Evolutionary conservation across 64 coral and sea anemone species (phyloP).

Genomic region (Pocillopora verrucosa): DNA sequence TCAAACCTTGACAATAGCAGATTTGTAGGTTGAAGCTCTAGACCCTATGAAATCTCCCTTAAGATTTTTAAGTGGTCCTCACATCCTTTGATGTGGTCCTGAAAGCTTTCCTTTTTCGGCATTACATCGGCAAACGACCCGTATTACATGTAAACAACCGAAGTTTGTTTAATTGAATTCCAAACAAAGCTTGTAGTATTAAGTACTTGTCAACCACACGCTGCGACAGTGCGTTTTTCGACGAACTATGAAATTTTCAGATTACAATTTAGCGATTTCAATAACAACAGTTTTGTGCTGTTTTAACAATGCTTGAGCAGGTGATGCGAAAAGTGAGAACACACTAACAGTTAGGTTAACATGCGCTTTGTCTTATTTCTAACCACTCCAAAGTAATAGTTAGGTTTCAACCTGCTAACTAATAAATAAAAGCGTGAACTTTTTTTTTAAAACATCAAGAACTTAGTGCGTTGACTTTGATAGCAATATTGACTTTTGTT

Average conservation of each 20-base stretch:
- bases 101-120: neutral
- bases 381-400: neutral
- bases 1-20: neutral
- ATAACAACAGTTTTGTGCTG: neutral
- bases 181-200: conserved; percentile 8
- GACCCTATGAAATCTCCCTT: neutral
- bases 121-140: neutral
- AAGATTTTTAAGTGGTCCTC: neutral
- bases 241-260: neutral
- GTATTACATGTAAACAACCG: neutral
- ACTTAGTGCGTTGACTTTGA: neutral
- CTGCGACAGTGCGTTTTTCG: neutral
- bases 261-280: conserved; percentile 20
- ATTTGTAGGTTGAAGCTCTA: neutral
- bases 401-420: conserved; percentile 1
- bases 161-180: conserved; percentile 18
- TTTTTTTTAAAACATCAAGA: conserved; percentile 6
- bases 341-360: neutral
- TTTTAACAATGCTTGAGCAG: neutral
- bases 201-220: conserved; percentile 22
- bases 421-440: neutral
- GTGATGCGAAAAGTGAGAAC: neutral
- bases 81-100: neutral
- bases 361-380: neutral
- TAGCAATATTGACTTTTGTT: neutral